A percentile compares a stretch with the other conserved stretches of the same genome.
These are phyloP conservation scores for Microtus ochrogaster DNA, from an alignment of 2,113 vertebrate genomes.

Conservation along the genomic window DNA sequence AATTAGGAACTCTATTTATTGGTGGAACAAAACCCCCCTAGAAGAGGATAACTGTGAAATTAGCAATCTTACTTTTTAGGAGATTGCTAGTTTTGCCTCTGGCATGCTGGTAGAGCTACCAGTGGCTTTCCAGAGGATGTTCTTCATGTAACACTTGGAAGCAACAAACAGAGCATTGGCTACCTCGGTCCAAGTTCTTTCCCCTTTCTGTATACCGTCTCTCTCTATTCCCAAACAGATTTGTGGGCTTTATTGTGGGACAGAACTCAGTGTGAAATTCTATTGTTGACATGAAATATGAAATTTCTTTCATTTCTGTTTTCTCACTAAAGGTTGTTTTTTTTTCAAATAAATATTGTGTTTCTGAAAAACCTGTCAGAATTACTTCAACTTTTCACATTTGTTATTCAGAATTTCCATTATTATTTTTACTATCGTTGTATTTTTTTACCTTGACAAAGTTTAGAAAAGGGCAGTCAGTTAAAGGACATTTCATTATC, in stretches of 20 bases:
- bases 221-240: background rate
- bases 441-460: slow-evolving; percentile 24
- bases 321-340: background rate
- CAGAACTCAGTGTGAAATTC: slow-evolving; percentile 48
- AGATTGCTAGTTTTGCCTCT: slow-evolving; percentile 58
- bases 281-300: slow-evolving; percentile 47
- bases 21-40: slow-evolving; percentile 86
- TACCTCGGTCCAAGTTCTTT: slow-evolving; percentile 49
- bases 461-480: slow-evolving; percentile 4
- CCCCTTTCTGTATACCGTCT: background rate
- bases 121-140: slow-evolving; percentile 28
- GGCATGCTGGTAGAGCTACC: background rate
- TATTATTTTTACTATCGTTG: background rate
- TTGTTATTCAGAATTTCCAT: slow-evolving; percentile 55
- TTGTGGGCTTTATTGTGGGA: slow-evolving; percentile 36
- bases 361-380: slow-evolving; percentile 57
- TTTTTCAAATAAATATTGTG: slow-evolving; percentile 75
- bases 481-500: background rate
- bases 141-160: slow-evolving; percentile 36
- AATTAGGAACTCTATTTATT: slow-evolving; percentile 90
- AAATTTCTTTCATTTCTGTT: slow-evolving; percentile 63
- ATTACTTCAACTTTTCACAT: slow-evolving; percentile 62
- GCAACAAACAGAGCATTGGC: slow-evolving; percentile 58
- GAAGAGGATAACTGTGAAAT: slow-evolving; percentile 59
- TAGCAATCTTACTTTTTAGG: slow-evolving; percentile 28